These are phyloP conservation scores for Tetrapedia diversipes DNA, from an alignment of 2,888 invertebrate species.

Conservation along the genomic window DNA sequence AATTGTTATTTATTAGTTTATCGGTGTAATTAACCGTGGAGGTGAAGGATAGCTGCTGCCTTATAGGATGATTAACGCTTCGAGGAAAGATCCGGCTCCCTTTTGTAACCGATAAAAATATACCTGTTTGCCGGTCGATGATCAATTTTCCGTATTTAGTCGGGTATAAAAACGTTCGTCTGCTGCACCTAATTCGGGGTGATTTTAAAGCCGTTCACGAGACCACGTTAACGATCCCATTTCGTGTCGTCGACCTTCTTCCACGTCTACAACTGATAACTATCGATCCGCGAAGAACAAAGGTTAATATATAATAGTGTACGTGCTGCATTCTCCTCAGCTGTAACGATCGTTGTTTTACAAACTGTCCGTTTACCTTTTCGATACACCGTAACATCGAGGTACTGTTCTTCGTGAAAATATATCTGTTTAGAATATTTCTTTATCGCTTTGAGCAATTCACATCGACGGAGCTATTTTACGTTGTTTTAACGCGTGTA, in stretches of 20 bases:
- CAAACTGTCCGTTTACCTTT: background rate
- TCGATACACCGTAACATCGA: background rate
- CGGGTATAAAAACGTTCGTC: background rate
- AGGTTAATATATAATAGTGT: conserved; percentile 23
- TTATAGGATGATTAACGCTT: background rate
- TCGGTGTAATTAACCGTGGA: background rate
- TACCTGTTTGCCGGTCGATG: background rate
- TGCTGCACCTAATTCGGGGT: conserved; percentile 7
- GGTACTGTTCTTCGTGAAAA: too few relatives aligned
- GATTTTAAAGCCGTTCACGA: conserved; percentile 18
- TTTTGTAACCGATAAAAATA: background rate
- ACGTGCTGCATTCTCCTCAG: background rate
- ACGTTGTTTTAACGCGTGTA: too few relatives aligned
- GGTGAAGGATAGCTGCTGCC: too few relatives aligned
- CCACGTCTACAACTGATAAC: conserved; percentile 25
- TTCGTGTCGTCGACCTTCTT: conserved; percentile 36
- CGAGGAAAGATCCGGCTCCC: background rate
- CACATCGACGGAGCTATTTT: too few relatives aligned
- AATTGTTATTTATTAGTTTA: background rate
- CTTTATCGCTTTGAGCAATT: background rate
- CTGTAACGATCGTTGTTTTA: background rate
- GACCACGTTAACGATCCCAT: conserved; percentile 29
- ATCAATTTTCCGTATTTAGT: conserved; percentile 2
- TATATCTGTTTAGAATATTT: background rate
- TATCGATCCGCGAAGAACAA: conserved; percentile 32